Evolutionary conservation across 2,888 invertebrate species (phyloP).

Genomic region (Globia sparganii): DNA sequence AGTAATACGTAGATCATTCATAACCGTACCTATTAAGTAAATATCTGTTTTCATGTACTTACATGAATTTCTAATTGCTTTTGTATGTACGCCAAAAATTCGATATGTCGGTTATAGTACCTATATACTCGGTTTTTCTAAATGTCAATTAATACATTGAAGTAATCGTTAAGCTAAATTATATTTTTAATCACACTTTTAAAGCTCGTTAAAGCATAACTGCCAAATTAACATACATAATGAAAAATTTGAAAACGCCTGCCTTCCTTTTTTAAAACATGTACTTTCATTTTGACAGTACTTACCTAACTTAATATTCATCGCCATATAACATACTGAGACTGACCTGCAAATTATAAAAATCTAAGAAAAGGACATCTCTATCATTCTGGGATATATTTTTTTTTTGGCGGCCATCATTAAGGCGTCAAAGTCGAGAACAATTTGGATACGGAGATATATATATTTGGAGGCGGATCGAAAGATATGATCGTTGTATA

Average conservation of each 20-base stretch:
- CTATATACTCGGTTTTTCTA: constrained; percentile 45
- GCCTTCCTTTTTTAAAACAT: no score
- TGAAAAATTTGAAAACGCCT: background rate
- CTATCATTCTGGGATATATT: no score
- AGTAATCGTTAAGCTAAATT: constrained; percentile 28
- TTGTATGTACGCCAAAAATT: constrained; percentile 1
- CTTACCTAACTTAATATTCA: background rate
- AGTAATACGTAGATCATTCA: background rate
- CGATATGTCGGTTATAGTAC: no score
- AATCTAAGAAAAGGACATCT: no score
- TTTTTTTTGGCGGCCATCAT: no score
- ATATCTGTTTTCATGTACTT: constrained; percentile 15
- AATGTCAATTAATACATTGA: constrained; percentile 60
- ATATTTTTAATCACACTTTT: constrained; percentile 9
- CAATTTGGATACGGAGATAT: no score
- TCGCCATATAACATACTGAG: no score
- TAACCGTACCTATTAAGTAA: background rate
- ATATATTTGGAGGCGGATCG: no score
- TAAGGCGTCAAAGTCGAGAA: no score
- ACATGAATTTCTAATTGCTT: constrained; percentile 21
- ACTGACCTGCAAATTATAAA: background rate
- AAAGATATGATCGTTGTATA: no score
- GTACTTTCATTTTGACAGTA: background rate
- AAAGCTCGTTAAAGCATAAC: no score
- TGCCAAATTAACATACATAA: background rate